These are phyloP conservation scores for Eptatretus atami DNA, from an alignment of 2,797 vertebrate genomes.

Conservation along the genomic window DNA sequence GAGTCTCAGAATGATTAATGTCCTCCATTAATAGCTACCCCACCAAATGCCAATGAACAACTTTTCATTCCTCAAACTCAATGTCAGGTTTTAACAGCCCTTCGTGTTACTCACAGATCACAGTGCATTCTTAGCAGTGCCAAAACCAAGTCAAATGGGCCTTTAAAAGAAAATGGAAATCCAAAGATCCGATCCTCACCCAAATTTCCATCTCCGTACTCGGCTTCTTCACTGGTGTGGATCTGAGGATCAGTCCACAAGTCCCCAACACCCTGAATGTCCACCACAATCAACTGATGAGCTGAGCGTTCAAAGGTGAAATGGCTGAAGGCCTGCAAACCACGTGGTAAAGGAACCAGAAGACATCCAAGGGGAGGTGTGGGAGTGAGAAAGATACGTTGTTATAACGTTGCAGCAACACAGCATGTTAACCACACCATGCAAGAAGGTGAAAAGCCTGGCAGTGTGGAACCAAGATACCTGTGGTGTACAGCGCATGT, in stretches of 20 bases:
- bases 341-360: too few relatives aligned
- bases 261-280: constrained; percentile 90
- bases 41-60: background rate
- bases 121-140: too few relatives aligned
- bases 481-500: constrained; percentile 76
- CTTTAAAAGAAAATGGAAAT: too few relatives aligned
- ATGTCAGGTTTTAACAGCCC: background rate
- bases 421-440: background rate
- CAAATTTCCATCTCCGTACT: constrained; percentile 85
- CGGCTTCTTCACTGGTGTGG: constrained; percentile 53
- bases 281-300: constrained; percentile 81
- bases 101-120: background rate
- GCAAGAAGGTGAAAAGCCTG: background rate
- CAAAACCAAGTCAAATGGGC: too few relatives aligned
- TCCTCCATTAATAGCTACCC: background rate
- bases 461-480: constrained; percentile 15
- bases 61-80: background rate
- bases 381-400: too few relatives aligned
- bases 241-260: constrained; percentile 95
- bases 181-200: constrained; percentile 18
- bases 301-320: constrained; percentile 80
- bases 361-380: too few relatives aligned
- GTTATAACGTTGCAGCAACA: too few relatives aligned
- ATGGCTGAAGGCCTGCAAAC: constrained; percentile 58
- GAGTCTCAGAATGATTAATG: too few relatives aligned